A percentile compares a stretch with the other conserved stretches of the same genome.
These are phyloP conservation scores for Monoplex corrugatus DNA, from an alignment of 2,888 invertebrate genomes.

Conservation along the genomic window DNA sequence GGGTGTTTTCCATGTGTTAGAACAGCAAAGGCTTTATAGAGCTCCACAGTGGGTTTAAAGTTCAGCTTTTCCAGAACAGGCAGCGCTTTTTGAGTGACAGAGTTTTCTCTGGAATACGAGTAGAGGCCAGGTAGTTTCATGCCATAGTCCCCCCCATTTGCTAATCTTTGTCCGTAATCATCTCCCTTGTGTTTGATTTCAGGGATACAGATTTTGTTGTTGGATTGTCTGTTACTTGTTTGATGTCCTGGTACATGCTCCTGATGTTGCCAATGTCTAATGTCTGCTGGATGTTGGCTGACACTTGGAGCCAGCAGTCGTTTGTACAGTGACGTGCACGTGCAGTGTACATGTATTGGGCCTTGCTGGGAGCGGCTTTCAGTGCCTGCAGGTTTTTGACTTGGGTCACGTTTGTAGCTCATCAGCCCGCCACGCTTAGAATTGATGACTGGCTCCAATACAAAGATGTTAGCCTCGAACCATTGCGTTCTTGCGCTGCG, in stretches of 20 bases:
- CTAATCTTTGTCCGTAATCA: neutral
- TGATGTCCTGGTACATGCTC: neutral
- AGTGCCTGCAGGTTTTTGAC: neutral
- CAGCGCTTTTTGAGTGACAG: too few relatives aligned
- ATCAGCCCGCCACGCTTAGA: too few relatives aligned
- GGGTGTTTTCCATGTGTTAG: too few relatives aligned
- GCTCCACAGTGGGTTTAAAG: too few relatives aligned
- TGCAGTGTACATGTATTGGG: neutral
- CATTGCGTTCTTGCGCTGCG: too few relatives aligned
- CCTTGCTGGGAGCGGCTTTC: too few relatives aligned
- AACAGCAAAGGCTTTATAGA: too few relatives aligned
- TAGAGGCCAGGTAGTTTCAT: neutral
- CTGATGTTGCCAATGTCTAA: neutral
- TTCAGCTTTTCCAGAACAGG: too few relatives aligned
- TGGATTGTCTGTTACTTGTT: neutral
- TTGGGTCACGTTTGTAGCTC: neutral
- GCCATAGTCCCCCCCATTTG: neutral
- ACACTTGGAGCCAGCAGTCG: neutral
- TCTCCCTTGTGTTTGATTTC: neutral
- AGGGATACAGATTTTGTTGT: neutral
- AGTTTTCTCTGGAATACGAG: too few relatives aligned
- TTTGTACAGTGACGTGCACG: neutral
- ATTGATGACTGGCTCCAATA: too few relatives aligned
- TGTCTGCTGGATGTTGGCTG: neutral
- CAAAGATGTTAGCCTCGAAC: too few relatives aligned